phyloP scores from a whole-genome alignment of 2,797 vertebrate species.

The Centroberyx gerrardi region DNA sequence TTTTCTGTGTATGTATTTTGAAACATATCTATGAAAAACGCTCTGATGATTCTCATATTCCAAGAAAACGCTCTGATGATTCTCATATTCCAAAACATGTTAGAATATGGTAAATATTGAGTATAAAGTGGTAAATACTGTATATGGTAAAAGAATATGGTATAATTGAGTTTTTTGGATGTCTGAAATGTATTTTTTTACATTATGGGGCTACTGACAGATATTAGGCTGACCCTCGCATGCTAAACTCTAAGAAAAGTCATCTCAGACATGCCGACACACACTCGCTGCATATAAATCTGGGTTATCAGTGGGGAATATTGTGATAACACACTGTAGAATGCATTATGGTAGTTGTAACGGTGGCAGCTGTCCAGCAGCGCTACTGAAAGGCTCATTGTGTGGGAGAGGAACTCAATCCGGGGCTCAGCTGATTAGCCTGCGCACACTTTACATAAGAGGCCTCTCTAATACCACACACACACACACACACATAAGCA shows the following conservation, averaged over 20 bases:
- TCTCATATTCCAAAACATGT: no score
- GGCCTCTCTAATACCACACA: background rate
- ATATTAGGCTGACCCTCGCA: background rate
- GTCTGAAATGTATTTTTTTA: no score
- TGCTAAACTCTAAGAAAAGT: background rate
- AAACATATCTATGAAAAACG: no score
- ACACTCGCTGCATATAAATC: conserved; percentile 11
- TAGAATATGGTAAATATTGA: no score
- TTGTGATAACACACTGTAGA: conserved; percentile 31
- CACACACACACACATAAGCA: conserved; percentile 13
- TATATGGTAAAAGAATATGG: no score
- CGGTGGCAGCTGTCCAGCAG: conserved; percentile 32
- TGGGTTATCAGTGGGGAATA: conserved; percentile 15
- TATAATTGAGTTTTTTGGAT: no score
- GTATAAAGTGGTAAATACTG: no score
- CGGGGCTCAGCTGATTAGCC: conserved; percentile 36
- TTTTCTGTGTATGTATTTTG: no score
- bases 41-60: no score
- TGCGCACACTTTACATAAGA: conserved; percentile 23
- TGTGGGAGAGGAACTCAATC: conserved; percentile 33
- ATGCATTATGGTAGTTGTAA: conserved; percentile 1
- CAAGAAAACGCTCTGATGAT: no score
- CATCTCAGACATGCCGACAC: background rate
- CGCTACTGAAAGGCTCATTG: conserved; percentile 34
- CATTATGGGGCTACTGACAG: background rate